Percentiles rank a stretch among this genome's conserved stretches.
Conservation (phyloP, 2,113 vertebrate species). For the Sisor rabdophorus region DNA sequence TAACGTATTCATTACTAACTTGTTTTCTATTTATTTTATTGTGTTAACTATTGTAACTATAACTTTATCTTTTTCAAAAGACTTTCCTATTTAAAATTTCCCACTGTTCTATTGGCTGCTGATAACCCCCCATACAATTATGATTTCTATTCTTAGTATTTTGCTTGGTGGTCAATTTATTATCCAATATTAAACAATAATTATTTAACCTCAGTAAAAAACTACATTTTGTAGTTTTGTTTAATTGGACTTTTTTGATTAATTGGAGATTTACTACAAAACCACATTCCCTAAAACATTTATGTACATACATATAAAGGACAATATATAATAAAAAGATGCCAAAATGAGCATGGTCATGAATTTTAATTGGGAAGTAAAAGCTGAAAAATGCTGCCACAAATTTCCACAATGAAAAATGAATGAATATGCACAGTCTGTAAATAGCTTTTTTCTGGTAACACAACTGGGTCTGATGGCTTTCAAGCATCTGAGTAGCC, state of each 20-base stretch:
- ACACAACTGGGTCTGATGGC: conserved; percentile 5
- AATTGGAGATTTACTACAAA: conserved; percentile 51
- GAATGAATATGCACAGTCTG: conserved; percentile 26
- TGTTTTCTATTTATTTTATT: conserved; percentile 20
- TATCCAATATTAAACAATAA: conserved; percentile 32
- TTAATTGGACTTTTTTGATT: conserved; percentile 45
- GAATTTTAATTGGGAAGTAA: conserved; percentile 22
- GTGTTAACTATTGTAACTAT: neutral
- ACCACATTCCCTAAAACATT: conserved; percentile 55
- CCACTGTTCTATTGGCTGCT: conserved; percentile 40
- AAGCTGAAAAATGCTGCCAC: neutral
- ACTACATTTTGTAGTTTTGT: conserved; percentile 15
- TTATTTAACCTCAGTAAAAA: conserved; percentile 41
- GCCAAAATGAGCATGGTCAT: neutral
- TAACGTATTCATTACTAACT: neutral
- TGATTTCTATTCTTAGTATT: conserved; percentile 27
- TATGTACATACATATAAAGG: conserved; percentile 40
- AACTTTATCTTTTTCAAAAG: conserved; percentile 12
- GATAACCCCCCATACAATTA: conserved; percentile 16
- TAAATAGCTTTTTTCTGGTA: conserved; percentile 34
- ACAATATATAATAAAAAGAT: conserved; percentile 1
- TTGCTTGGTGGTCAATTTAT: conserved; percentile 31
- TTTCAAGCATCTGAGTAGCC: conserved; percentile 35
- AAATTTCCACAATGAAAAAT: conserved; percentile 28
- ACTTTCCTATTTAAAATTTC: conserved; percentile 28